Percentiles rank a stretch among this genome's conserved stretches.
Conservation (phyloP, 2,113 vertebrate species). For the Muscicapa adusta region DNA sequence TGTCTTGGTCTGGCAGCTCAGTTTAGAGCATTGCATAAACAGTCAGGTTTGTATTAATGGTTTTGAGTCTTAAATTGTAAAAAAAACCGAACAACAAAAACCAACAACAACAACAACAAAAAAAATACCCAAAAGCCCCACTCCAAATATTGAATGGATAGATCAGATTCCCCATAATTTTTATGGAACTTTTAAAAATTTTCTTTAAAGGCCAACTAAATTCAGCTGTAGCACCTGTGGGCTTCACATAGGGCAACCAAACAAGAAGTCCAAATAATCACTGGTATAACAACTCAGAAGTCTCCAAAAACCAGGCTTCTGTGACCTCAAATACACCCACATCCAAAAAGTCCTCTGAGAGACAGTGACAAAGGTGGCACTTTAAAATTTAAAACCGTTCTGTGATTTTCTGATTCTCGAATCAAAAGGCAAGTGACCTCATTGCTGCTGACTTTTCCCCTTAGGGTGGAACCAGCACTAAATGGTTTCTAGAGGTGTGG, state of each 20-base stretch:
- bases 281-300: not conserved
- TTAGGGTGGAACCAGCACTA: not conserved
- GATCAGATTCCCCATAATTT: not conserved
- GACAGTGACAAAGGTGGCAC: not conserved
- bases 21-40: not conserved
- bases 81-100: too few relatives aligned
- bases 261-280: not conserved
- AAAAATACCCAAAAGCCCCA: not conserved
- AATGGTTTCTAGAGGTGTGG: not conserved
- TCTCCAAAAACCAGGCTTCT: not conserved
- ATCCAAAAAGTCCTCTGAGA: not conserved
- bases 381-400: not conserved
- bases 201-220: not conserved
- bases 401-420: not conserved
- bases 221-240: not conserved
- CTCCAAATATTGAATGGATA: not conserved
- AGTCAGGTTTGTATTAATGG: not conserved
- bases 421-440: not conserved
- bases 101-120: not conserved
- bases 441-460: not conserved
- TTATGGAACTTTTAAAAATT: not conserved
- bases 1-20: not conserved
- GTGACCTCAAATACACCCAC: not conserved
- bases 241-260: not conserved
- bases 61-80: not conserved